Evolutionary conservation across 2,888 invertebrate species (phyloP).

Genomic region (Heliconius erato): DNA sequence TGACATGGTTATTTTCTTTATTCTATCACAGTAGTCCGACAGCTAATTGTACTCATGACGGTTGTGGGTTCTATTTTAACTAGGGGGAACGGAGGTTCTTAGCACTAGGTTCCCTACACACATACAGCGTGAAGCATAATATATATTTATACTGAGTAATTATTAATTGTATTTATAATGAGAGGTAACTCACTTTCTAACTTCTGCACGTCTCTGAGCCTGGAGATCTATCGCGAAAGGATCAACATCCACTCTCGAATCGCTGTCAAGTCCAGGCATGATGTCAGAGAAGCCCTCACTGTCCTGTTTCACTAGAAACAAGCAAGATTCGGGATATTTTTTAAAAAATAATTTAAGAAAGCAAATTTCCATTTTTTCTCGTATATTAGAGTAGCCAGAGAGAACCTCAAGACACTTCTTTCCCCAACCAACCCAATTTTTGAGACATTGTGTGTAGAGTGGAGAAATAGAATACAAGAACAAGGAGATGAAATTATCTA

Average conservation of each 20-base stretch:
- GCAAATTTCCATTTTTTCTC: neutral
- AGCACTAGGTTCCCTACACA: neutral
- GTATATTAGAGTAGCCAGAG: neutral
- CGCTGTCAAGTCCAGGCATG: conserved; percentile 70
- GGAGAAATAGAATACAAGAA: neutral
- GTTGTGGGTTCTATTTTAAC: too few species aligned
- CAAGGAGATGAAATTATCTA: too few species aligned
- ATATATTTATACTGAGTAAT: too few species aligned
- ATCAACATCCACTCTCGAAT: conserved; percentile 69
- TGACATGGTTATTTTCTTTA: too few species aligned
- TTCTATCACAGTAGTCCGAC: too few species aligned
- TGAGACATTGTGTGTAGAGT: neutral
- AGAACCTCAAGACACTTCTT: neutral
- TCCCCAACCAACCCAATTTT: neutral
- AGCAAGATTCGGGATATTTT: neutral
- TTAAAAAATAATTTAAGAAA: neutral
- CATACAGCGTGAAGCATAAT: neutral
- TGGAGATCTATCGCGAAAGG: conserved; percentile 67
- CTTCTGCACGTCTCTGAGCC: conserved; percentile 63
- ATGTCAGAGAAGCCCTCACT: conserved; percentile 70
- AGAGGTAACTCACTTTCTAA: conserved; percentile 60
- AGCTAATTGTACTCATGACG: too few species aligned
- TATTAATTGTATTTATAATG: neutral
- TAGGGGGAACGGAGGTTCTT: neutral
- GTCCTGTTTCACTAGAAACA: conserved; percentile 57